Conservation (phyloP, 2,797 vertebrate genomes). For the Heterohyrax brucei region DNA sequence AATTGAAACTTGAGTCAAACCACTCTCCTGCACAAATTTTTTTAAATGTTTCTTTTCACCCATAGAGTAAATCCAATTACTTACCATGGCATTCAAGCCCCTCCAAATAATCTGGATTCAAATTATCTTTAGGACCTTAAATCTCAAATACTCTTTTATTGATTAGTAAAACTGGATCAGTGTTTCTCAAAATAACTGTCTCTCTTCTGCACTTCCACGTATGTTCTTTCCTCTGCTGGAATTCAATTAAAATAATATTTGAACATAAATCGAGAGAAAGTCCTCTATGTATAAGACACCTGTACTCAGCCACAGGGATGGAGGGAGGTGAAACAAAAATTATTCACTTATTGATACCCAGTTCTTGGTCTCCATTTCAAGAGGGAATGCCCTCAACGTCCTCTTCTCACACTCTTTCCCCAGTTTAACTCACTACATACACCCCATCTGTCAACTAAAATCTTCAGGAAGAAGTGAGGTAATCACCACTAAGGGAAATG, state of each 20-base stretch:
- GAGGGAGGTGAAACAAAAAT: background rate
- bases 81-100: background rate
- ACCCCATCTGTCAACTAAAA: constrained; percentile 40
- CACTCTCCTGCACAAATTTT: background rate
- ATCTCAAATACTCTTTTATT: background rate
- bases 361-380: background rate
- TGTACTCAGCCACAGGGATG: background rate
- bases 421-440: background rate
- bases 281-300: background rate
- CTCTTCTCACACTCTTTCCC: background rate
- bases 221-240: constrained; percentile 28
- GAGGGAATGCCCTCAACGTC: background rate
- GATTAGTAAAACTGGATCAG: background rate
- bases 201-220: constrained; percentile 9
- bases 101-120: constrained; percentile 17
- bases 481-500: background rate
- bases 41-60: background rate
- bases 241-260: constrained; percentile 19
- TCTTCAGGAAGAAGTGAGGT: constrained; percentile 23
- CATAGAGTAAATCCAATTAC: background rate
- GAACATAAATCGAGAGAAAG: constrained; percentile 2
- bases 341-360: background rate
- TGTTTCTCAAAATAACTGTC: background rate
- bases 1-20: background rate
- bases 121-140: background rate